Evolutionary conservation across 2,113 vertebrate species (phyloP).

Genomic region (Camelus dromedarius): DNA sequence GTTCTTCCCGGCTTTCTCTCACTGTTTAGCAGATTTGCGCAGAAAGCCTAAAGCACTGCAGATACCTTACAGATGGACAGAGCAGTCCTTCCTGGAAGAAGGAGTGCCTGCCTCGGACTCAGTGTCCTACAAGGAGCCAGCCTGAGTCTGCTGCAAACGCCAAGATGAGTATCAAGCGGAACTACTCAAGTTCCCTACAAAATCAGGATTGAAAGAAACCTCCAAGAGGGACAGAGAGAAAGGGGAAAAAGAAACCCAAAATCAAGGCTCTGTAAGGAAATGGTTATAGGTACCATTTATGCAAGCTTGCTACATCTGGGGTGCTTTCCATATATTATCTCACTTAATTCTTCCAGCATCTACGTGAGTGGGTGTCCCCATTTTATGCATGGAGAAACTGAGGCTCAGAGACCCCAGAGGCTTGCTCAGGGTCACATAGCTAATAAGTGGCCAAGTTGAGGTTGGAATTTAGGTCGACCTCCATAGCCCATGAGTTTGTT

Average conservation of each 20-base stretch:
- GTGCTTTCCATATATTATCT: background rate
- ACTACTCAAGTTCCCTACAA: conserved; percentile 28
- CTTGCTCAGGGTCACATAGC: background rate
- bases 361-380: background rate
- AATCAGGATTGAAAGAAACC: background rate
- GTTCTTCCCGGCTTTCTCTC: background rate
- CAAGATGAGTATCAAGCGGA: background rate
- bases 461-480: background rate
- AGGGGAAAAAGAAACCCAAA: background rate
- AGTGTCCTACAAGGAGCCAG: background rate
- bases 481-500: background rate
- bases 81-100: background rate
- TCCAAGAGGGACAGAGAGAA: background rate
- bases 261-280: background rate
- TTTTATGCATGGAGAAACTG: background rate
- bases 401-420: background rate
- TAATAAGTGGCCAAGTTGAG: background rate
- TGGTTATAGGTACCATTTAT: background rate
- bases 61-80: background rate
- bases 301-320: background rate
- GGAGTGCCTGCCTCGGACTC: background rate
- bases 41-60: background rate
- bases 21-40: no score
- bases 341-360: background rate
- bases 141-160: background rate